Percentiles rank a stretch among this genome's conserved stretches.
Conservation (phyloP, 2,113 vertebrate genomes). For the Felis chaus region DNA sequence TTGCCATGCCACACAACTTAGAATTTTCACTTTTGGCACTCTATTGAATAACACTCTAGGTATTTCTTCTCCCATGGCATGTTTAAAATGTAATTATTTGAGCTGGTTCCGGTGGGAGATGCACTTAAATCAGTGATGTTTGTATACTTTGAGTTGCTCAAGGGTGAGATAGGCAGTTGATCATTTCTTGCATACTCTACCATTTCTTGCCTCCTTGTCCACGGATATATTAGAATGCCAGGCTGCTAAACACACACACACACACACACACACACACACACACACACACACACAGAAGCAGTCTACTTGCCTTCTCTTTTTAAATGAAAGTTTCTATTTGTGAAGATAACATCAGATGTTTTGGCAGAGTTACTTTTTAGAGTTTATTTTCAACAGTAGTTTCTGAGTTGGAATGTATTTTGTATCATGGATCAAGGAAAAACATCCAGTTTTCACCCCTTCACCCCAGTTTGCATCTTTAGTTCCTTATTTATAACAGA, state of each 20-base stretch:
- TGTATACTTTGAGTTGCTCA: background rate
- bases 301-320: background rate
- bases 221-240: background rate
- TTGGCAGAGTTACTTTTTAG: conserved; percentile 33
- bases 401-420: conserved; percentile 36
- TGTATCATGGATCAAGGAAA: conserved; percentile 33
- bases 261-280: too few species aligned
- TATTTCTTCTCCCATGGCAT: background rate
- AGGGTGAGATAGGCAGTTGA: background rate
- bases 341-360: conserved; percentile 24
- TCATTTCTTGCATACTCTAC: background rate
- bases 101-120: background rate
- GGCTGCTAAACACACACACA: background rate
- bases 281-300: background rate
- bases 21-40: background rate
- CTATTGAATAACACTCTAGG: background rate
- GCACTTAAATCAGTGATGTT: background rate
- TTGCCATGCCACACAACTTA: background rate
- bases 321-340: conserved; percentile 22
- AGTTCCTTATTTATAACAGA: conserved; percentile 34
- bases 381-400: conserved; percentile 53
- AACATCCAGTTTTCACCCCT: background rate
- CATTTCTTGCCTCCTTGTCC: background rate
- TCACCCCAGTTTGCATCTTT: background rate
- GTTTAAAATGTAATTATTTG: conserved; percentile 45